Evolutionary conservation across 2,797 vertebrate species (phyloP).

Genomic region (Monodelphis domestica): DNA sequence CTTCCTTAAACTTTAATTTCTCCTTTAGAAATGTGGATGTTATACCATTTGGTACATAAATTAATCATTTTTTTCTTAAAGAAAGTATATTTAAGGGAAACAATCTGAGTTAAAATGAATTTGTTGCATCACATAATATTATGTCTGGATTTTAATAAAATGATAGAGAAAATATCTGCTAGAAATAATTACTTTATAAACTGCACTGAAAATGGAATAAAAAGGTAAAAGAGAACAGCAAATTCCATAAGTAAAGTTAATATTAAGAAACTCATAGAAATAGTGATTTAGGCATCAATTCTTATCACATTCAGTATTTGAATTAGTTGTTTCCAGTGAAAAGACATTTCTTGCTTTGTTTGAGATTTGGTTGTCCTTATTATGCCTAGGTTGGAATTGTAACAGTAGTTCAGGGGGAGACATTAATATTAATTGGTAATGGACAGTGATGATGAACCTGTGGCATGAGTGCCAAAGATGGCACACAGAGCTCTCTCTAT

Average conservation of each 20-base stretch:
- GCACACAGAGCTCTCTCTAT: too few relatives aligned
- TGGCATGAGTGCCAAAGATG: too few relatives aligned
- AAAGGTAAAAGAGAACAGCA: neutral
- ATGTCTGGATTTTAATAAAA: neutral
- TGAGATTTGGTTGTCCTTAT: neutral
- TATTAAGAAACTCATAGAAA: neutral
- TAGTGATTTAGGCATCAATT: neutral
- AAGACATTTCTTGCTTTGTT: neutral
- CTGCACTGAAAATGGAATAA: conserved; percentile 1
- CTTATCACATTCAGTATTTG: neutral
- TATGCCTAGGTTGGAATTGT: neutral
- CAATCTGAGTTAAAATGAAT: neutral
- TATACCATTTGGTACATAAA: too few relatives aligned
- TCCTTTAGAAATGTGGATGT: too few relatives aligned
- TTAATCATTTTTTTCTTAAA: too few relatives aligned
- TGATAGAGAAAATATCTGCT: neutral
- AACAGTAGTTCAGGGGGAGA: neutral
- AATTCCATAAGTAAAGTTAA: neutral
- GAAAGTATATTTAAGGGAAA: neutral
- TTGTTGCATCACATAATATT: neutral
- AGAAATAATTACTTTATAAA: conserved; percentile 25
- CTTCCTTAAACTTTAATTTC: too few relatives aligned
- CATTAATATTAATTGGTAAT: neutral
- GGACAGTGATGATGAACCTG: too few relatives aligned
- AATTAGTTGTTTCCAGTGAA: neutral